A percentile compares a stretch with the other conserved stretches of the same genome.
phyloP scores from a whole-genome alignment of 2,113 vertebrate genomes.

The Stegastes partitus region DNA sequence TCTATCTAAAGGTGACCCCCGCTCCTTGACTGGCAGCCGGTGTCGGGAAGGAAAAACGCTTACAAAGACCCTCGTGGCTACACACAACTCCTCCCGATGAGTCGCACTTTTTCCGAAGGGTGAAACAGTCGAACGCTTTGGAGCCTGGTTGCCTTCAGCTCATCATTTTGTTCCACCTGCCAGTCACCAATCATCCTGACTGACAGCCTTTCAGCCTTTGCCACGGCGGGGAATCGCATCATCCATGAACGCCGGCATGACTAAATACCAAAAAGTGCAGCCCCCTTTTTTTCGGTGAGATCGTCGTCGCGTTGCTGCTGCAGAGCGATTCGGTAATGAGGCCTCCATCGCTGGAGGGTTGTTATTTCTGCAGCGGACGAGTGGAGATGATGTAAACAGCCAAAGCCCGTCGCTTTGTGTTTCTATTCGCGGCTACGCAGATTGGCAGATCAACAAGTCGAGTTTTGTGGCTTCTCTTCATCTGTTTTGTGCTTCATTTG shows the following conservation, averaged over 20 bases:
- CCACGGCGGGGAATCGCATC: constrained; percentile 33
- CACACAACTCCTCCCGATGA: constrained; percentile 10
- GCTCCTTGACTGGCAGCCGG: constrained; percentile 32
- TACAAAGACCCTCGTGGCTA: constrained; percentile 15
- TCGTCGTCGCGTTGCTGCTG: constrained; percentile 19
- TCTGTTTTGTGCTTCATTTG: no score
- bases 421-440: neutral
- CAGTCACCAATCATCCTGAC: constrained; percentile 43
- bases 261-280: constrained; percentile 12
- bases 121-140: constrained; percentile 6
- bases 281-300: constrained; percentile 27
- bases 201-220: constrained; percentile 38
- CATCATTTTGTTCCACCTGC: constrained; percentile 38
- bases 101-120: neutral
- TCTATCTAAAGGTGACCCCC: constrained; percentile 67
- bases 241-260: constrained; percentile 33
- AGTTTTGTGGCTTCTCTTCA: neutral
- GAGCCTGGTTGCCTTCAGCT: constrained; percentile 9
- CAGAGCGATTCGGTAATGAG: constrained; percentile 40
- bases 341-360: constrained; percentile 20
- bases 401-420: neutral
- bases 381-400: neutral
- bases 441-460: constrained; percentile 2
- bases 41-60: constrained; percentile 37
- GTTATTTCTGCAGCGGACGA: constrained; percentile 31